These are phyloP conservation scores for Lasioglossum morio DNA, from an alignment of 2,888 invertebrate species.

Conservation along the genomic window DNA sequence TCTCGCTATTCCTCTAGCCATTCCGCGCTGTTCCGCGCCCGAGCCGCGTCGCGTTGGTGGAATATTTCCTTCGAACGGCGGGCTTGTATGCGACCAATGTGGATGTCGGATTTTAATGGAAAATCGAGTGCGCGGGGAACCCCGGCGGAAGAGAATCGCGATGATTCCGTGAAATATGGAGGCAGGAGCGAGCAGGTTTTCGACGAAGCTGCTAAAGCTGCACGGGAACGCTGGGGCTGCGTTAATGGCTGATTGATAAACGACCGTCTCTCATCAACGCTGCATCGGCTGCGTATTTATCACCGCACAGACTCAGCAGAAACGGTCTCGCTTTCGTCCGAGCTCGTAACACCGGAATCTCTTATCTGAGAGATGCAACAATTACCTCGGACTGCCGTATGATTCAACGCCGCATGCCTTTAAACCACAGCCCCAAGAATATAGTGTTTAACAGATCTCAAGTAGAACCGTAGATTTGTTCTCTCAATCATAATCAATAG, in stretches of 20 bases:
- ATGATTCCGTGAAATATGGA: constrained; percentile 79
- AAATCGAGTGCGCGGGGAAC: constrained; percentile 63
- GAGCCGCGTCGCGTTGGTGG: background rate
- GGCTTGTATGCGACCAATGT: constrained; percentile 52
- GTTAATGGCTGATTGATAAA: constrained; percentile 79
- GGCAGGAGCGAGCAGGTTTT: constrained; percentile 76
- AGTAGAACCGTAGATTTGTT: too few relatives aligned
- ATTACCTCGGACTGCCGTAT: background rate
- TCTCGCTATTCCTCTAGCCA: background rate
- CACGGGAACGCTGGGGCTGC: constrained; percentile 63
- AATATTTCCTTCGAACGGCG: constrained; percentile 46
- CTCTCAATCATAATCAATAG: too few relatives aligned
- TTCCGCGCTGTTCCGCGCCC: background rate
- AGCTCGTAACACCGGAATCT: background rate
- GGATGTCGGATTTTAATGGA: constrained; percentile 70
- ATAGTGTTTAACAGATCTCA: too few relatives aligned
- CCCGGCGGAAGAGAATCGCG: constrained; percentile 70
- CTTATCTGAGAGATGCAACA: background rate
- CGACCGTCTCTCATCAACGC: constrained; percentile 74
- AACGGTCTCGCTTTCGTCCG: constrained; percentile 21
- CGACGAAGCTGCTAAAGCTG: constrained; percentile 70
- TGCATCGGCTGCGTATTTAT: constrained; percentile 75
- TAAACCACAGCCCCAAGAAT: background rate
- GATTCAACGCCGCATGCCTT: background rate
- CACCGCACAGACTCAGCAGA: constrained; percentile 64